Evolutionary conservation across 2,113 vertebrate species (phyloP).

Genomic region (Damaliscus lunatus): DNA sequence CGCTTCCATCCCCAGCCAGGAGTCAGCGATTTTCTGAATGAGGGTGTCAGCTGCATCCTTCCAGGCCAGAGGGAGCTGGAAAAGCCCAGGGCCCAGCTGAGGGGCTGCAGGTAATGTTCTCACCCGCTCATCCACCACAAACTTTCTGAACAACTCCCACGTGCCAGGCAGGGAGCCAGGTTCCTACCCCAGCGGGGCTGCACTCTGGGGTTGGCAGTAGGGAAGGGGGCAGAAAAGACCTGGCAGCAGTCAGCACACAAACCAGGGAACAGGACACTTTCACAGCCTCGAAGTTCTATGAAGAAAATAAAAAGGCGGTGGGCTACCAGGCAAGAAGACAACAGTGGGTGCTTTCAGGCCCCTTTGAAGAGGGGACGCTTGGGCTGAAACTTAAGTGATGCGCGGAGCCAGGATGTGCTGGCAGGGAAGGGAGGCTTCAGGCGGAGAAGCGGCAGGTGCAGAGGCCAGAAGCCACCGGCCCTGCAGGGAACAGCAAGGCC

Average conservation of each 20-base stretch:
- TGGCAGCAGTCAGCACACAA: too few species aligned
- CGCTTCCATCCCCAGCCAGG: not conserved
- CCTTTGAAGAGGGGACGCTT: not conserved
- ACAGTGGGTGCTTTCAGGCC: not conserved
- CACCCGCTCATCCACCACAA: fast-evolving
- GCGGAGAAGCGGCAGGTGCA: not conserved
- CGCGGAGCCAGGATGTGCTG: fast-evolving
- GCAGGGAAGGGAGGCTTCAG: not conserved
- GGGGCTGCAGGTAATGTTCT: not conserved
- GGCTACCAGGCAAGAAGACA: not conserved
- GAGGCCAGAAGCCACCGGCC: not conserved
- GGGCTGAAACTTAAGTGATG: not conserved
- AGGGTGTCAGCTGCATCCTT: not conserved
- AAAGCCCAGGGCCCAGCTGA: not conserved
- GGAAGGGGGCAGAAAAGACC: not conserved
- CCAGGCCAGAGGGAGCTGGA: not conserved
- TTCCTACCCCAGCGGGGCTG: fast-evolving
- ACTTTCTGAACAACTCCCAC: not conserved
- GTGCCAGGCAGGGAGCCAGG: fast-evolving
- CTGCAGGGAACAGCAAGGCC: not conserved
- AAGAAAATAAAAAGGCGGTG: not conserved
- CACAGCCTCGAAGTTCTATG: not conserved
- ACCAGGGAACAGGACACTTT: not conserved
- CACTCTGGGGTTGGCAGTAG: fast-evolving
- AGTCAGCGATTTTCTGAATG: not conserved